phyloP scores from a whole-genome alignment of 2,797 vertebrate genomes.

The Coregonus sp. region DNA sequence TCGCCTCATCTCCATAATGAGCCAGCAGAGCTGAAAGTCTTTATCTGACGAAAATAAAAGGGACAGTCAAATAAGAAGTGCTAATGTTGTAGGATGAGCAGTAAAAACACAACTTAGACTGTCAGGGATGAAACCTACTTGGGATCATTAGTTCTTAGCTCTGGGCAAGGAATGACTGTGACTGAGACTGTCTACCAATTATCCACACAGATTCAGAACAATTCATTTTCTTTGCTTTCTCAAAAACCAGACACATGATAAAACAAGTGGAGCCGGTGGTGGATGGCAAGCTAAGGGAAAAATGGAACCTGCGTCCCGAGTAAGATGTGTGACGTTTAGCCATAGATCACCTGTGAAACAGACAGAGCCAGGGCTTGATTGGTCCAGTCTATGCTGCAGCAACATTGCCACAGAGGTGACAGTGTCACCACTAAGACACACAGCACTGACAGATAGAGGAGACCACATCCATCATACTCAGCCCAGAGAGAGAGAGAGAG shows the following conservation, averaged over 20 bases:
- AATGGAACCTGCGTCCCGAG: neutral
- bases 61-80: slow-evolving; percentile 22
- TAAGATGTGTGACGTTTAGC: neutral
- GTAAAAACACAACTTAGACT: slow-evolving; percentile 19
- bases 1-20: slow-evolving; percentile 36
- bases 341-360: neutral
- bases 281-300: neutral
- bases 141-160: slow-evolving; percentile 12
- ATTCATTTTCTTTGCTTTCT: neutral
- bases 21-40: slow-evolving; percentile 10
- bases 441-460: neutral
- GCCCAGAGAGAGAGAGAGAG: neutral
- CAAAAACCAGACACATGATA: too few relatives aligned
- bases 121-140: slow-evolving; percentile 37
- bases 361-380: neutral
- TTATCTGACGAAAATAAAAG: slow-evolving; percentile 21
- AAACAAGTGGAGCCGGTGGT: too few relatives aligned
- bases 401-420: neutral
- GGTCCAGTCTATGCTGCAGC: neutral
- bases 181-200: neutral
- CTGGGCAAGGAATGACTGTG: too few relatives aligned
- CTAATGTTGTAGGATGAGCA: slow-evolving; percentile 3
- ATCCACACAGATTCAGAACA: neutral
- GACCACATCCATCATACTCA: slow-evolving; percentile 18
- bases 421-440: slow-evolving; percentile 1